Base-by-base conservation (phyloP, 1,140 invertebrate genomes). In the Orchesella cincta region DNA sequence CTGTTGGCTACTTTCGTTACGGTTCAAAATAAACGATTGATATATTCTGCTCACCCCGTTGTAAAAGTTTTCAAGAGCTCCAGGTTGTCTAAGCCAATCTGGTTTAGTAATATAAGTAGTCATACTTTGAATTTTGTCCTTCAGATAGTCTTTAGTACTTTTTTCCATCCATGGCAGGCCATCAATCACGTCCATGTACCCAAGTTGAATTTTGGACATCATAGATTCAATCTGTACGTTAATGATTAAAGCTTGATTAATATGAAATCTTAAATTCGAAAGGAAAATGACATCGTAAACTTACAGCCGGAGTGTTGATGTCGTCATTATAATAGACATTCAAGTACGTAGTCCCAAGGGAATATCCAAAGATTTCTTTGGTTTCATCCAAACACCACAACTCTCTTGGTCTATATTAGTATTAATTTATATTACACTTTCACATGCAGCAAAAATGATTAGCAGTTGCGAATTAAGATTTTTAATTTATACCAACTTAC, bases 111-210 rank as follows among this genome's bases (percentile, higher is more conserved):
- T 23, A 57, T n/a, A 57, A n/a, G 54, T 57, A 18, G 12, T 57
- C 8, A 57, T 57, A 23, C 54, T 57, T 57, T 57, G 8, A 57
- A 57, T 57, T 57, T 57, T 57, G 54, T 57, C 54, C 54, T 57
- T 57, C 12, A 57, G 54, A 26, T 14, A 57, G 14, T 57, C 54
- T 23, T 57, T 57, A 18, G 54, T 57, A 57, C 54, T 57, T 18
- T 57, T 26, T 57, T 57, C 54, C 54, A 57, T 57, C 54, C 54
- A 57, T 3, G 12, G 12, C 3, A 5, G 26, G 26, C 12, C 14
- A 16, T 57, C 54, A 23, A 57, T 57, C 5, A 26, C 54, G 26
- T 57, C n/a, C 12, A 57, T 57, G 23, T 57, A 57, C 8, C 54
- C 54, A 3, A 5, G 8, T 23, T 57, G 8, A 57, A 57, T 57